These are phyloP conservation scores for Eulemur mongoz DNA, from an alignment of 2,797 vertebrate genomes.

Conservation along the genomic window DNA sequence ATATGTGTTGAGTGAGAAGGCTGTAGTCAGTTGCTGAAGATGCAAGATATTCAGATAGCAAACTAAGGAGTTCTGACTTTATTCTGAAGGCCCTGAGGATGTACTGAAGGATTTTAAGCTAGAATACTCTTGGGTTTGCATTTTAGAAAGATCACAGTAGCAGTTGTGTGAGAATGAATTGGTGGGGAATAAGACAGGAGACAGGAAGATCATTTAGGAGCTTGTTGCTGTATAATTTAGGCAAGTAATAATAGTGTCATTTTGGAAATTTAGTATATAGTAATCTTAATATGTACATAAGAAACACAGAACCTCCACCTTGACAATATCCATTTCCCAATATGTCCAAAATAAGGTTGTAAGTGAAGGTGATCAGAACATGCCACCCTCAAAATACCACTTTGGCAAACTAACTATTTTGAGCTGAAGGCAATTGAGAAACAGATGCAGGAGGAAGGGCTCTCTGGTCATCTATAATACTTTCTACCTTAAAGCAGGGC, in stretches of 20 bases:
- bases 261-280: constrained; percentile 16
- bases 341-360: background rate
- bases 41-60: background rate
- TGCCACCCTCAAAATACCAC: background rate
- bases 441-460: background rate
- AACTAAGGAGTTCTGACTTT: background rate
- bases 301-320: background rate
- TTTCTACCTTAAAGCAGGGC: background rate
- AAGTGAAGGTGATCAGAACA: background rate
- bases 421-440: background rate
- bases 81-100: background rate
- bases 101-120: background rate
- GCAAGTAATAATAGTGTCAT: background rate
- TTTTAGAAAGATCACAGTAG: background rate
- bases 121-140: background rate
- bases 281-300: background rate
- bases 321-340: background rate
- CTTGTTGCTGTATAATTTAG: background rate
- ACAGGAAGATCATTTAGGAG: background rate
- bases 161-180: background rate
- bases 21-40: background rate
- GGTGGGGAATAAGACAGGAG: background rate
- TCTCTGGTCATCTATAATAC: background rate
- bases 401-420: background rate
- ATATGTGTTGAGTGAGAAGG: background rate